Evolutionary conservation across 2,797 vertebrate species (phyloP), one percentile per base, ranked within the genome.

Genomic region (Eurystomus glaucurus): DNA sequence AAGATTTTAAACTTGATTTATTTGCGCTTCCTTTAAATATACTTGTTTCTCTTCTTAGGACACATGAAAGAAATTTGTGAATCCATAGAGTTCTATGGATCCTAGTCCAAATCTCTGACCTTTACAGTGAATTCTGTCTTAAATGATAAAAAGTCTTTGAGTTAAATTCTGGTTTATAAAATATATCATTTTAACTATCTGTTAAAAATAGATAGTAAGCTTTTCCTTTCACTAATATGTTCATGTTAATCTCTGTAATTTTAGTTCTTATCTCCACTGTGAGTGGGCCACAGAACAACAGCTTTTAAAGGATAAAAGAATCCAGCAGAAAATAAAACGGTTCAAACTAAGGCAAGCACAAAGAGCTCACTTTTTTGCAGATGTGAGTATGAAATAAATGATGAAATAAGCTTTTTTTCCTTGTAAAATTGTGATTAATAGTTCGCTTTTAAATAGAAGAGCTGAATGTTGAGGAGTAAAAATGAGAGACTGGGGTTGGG

Each of bases 251-350:
- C 95, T 97, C 79, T 91, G 35, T 95, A 76, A 91, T 96, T 97
- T 80, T 96, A 99, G 99, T 98, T 99, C 99, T 76, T 99, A 99
- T 97, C 99, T 99, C 93, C 99, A 99, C 98, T 99, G 99, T 98
- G 99, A 99, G 98, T 99, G 99, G 99, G 99, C 99, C 97, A 99
- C 99, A 70, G 99, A 99, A 97, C 99, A 99, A 96, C 99, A 99
- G 62, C 99, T 99, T 98, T 98, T 98, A 98, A 99, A 99, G 97
- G 99, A 99, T 99, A 99, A 99, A 99, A 99, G 99, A 98, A 99
- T 99, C 98, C 99, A 99, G 97, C 99, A 99, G 98, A 99, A 99
- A 99, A 99, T 99, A 98, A 99, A 99, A 98, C 99, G 99, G 94
- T 99, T 99, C 98, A 99, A 99, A 98, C 98, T 99, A 92, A 99